phyloP scores from a whole-genome alignment of 1,140 invertebrate genomes.

The Drosophila kohkoa region DNA sequence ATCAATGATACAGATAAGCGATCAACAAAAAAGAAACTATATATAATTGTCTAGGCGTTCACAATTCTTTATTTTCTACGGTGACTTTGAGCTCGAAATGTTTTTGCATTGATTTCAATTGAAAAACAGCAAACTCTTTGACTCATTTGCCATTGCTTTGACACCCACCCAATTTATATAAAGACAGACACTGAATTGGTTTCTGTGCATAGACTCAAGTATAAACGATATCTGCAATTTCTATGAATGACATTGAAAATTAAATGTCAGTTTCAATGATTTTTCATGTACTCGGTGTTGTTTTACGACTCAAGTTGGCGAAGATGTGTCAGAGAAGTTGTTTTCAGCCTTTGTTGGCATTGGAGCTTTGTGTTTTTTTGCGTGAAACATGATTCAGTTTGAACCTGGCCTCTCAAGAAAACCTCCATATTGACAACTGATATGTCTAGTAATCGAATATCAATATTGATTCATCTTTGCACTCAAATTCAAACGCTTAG shows the following conservation, averaged over 20 bases:
- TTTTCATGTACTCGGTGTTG: slow-evolving; percentile 17
- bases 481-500: not conserved
- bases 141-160: slow-evolving; percentile 69
- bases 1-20: slow-evolving; percentile 39
- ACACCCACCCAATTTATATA: slow-evolving; percentile 60
- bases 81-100: slow-evolving; percentile 32
- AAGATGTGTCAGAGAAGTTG: slow-evolving; percentile 56
- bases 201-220: slow-evolving; percentile 9
- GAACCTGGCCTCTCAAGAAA: slow-evolving; percentile 18
- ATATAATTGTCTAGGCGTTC: slow-evolving; percentile 30
- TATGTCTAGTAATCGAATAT: slow-evolving; percentile 34
- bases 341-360: slow-evolving; percentile 56
- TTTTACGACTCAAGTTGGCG: slow-evolving; percentile 39
- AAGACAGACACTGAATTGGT: slow-evolving; percentile 3
- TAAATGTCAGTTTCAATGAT: slow-evolving; percentile 72
- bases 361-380: slow-evolving; percentile 44
- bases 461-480: not conserved
- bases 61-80: slow-evolving; percentile 14
- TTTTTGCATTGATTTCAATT: slow-evolving; percentile 67
- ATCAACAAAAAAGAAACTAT: not conserved
- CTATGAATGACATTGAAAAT: slow-evolving; percentile 74
- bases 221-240: slow-evolving; percentile 62
- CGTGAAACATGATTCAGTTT: slow-evolving; percentile 37
- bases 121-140: slow-evolving; percentile 42
- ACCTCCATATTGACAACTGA: slow-evolving; percentile 48